Conservation (phyloP, 2,888 invertebrate species). For the Yponomeuta plumbellus region DNA sequence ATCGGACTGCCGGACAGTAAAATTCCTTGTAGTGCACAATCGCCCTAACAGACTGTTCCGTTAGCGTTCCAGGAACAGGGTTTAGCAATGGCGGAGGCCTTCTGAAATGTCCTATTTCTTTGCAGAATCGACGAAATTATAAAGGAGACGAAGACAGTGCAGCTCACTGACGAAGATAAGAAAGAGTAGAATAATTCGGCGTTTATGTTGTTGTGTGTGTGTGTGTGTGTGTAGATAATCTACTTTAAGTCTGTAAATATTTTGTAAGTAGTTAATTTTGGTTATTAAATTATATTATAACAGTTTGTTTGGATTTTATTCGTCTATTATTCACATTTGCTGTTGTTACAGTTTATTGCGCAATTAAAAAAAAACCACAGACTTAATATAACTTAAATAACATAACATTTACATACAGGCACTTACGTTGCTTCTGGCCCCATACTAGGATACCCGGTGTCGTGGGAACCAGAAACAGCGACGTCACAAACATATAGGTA, state of each 20-base stretch:
- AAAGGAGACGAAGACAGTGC: slow-evolving; percentile 74
- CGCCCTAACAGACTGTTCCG: too few species aligned
- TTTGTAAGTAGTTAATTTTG: background rate
- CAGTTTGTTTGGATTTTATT: background rate
- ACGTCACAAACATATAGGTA: too few species aligned
- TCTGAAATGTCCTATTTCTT: slow-evolving; percentile 5
- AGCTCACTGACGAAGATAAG: slow-evolving; percentile 69
- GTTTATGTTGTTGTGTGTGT: background rate
- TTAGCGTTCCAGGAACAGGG: too few species aligned
- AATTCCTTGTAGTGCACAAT: too few species aligned
- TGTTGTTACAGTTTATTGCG: too few species aligned
- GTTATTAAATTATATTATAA: background rate
- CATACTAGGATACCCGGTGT: too few species aligned
- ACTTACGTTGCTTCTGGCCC: too few species aligned
- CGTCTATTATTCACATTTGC: background rate
- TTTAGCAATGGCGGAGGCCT: background rate
- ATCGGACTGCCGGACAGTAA: too few species aligned
- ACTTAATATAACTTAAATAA: too few species aligned
- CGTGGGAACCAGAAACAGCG: too few species aligned
- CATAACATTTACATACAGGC: too few species aligned
- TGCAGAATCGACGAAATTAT: slow-evolving; percentile 79
- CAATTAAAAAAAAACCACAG: too few species aligned
- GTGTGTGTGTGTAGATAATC: background rate
- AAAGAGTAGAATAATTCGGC: slow-evolving; percentile 33
- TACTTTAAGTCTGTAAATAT: background rate